Evolutionary conservation across 2,797 vertebrate genomes (phyloP).

Genomic region (Heteromormyrus szaboi): DNA sequence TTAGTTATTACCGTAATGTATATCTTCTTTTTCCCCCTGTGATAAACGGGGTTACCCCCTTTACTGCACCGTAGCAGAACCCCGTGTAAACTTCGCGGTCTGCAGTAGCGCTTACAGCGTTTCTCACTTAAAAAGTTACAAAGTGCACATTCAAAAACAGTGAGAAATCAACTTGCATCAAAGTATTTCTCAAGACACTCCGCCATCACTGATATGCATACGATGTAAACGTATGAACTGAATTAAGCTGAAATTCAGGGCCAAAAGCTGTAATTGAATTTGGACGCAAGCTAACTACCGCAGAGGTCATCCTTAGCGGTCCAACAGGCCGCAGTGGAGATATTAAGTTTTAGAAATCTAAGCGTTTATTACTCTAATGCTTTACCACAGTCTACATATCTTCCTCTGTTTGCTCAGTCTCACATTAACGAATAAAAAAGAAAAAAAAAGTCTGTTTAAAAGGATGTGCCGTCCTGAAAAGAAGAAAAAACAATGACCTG

Average conservation of each 20-base stretch:
- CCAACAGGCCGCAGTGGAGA: background rate
- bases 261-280: slow-evolving; percentile 1
- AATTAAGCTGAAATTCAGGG: background rate
- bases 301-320: background rate
- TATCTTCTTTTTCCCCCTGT: background rate
- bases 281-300: background rate
- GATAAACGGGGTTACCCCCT: background rate
- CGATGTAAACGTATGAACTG: background rate
- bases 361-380: background rate
- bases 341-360: background rate
- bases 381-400: background rate
- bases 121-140: background rate
- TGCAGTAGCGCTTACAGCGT: background rate
- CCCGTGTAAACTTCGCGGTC: background rate
- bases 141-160: background rate
- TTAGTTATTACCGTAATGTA: background rate
- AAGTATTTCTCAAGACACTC: background rate
- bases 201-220: background rate
- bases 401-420: background rate
- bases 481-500: background rate
- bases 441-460: background rate
- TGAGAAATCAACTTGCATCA: background rate
- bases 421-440: background rate
- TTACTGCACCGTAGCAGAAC: background rate
- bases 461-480: background rate